Conservation (phyloP, 2,113 vertebrate species). For the Carettochelys insculpta region DNA sequence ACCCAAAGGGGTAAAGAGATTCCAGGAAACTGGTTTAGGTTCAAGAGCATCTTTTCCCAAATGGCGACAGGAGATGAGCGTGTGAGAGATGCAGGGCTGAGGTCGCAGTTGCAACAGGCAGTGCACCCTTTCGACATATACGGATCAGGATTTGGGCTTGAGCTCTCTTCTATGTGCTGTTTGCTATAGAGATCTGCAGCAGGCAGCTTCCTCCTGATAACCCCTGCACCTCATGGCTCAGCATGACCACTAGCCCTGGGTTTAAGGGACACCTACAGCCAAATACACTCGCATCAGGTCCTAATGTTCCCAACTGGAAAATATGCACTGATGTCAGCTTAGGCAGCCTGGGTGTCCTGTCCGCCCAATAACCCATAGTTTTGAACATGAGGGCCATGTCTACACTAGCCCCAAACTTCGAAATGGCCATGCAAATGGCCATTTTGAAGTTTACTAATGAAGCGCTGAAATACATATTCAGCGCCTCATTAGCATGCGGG, state of each 20-base stretch:
- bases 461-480: too few relatives aligned
- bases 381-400: too few relatives aligned
- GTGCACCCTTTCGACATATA: not conserved
- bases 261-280: not conserved
- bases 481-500: too few relatives aligned
- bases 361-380: not conserved
- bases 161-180: not conserved
- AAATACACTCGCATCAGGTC: not conserved
- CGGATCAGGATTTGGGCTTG: not conserved
- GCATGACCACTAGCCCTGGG: not conserved
- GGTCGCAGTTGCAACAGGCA: not conserved
- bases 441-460: too few relatives aligned
- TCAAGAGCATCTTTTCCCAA: not conserved
- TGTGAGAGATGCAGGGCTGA: not conserved
- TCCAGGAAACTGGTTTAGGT: not conserved
- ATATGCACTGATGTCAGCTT: not conserved
- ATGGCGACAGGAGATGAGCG: not conserved
- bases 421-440: too few relatives aligned
- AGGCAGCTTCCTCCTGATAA: not conserved
- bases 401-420: too few relatives aligned
- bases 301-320: not conserved
- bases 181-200: not conserved
- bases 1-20: not conserved
- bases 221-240: not conserved
- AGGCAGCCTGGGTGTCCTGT: not conserved